Base-by-base conservation (phyloP, 2,888 invertebrate species). In the Coecobrya sp. region DNA sequence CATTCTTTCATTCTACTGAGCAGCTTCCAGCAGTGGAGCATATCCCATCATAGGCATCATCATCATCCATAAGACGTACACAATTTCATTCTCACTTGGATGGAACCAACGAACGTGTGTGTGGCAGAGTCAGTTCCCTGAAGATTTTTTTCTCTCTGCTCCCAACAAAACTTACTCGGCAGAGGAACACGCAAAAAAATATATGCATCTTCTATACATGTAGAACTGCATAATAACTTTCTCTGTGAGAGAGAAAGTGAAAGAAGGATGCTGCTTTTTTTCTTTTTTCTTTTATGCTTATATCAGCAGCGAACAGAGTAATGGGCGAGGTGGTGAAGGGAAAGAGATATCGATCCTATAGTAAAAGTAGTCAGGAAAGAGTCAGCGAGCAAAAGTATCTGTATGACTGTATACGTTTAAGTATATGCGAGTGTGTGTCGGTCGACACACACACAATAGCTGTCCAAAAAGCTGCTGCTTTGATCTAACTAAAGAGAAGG, bases 331-430 rank as follows among this genome's bases (percentile, higher is more conserved):
- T 93, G 93, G 88, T 85, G 85, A 93, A 93, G 86, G 79, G 87
- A 91, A 55, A 87, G 85, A 91, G 91, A 89, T 93, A 93, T 93
- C 93, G 93, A 93, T 93, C 93, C 91, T 86, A 13, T 16, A 36
- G 68, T 30, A 2, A 5, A 55, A 16, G 25, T 22, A 25, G 22
- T 7, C 22, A 65, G 62, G 25, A 59, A 19, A 59, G 7, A 59
- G 59, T n/a, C 11, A 52, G 52, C 16, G 52, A 59, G 59, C 19
- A 59, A n/a, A 7, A 59, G 25, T 11, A 7, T 65, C 65, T 3
- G 49, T 7, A 49, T 49, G 49, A 49, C 13, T 49, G 11, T 49
- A 49, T 49, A 49, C 10, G 11, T 16, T 1, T 49, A 1, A 7
- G 49, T 49, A 36, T 19, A 19, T 42, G 73, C 42, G 25, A 10